phyloP scores from a whole-genome alignment of 2,797 vertebrate species.

The Cyprinodon diabolis region DNA sequence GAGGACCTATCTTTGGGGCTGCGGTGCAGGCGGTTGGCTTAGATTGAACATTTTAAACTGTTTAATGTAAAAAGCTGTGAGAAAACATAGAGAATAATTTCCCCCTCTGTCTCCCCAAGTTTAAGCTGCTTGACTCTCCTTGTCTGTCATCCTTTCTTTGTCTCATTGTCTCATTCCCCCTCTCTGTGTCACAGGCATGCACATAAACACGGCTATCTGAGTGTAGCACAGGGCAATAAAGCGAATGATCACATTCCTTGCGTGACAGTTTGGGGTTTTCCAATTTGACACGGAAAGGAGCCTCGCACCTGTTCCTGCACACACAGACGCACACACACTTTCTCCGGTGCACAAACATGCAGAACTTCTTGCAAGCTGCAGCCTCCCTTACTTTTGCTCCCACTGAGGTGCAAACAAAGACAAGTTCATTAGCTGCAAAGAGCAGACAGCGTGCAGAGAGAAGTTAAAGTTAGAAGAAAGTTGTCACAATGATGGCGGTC shows the following conservation, averaged over 20 bases:
- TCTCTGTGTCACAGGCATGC: slow-evolving; percentile 12
- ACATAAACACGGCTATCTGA: slow-evolving; percentile 54
- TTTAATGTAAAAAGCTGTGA: slow-evolving; percentile 27
- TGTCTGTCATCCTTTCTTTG: slow-evolving; percentile 3
- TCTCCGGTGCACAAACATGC: slow-evolving; percentile 19
- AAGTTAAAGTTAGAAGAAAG: slow-evolving; percentile 10
- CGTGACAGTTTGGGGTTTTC: slow-evolving; percentile 83
- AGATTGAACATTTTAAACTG: background rate
- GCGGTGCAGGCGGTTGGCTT: background rate
- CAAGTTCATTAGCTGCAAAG: background rate
- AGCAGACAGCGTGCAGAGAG: background rate
- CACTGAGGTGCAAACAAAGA: slow-evolving; percentile 20
- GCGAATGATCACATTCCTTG: slow-evolving; percentile 81
- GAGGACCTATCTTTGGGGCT: no score
- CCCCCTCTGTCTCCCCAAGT: slow-evolving; percentile 11
- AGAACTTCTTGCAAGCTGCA: background rate
- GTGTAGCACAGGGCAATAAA: slow-evolving; percentile 78
- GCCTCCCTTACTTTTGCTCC: slow-evolving; percentile 11
- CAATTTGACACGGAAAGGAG: slow-evolving; percentile 82
- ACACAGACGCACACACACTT: slow-evolving; percentile 14
- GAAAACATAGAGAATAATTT: slow-evolving; percentile 13
- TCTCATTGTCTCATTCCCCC: slow-evolving; percentile 5
- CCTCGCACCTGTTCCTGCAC: slow-evolving; percentile 78
- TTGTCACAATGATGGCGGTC: slow-evolving; percentile 2
- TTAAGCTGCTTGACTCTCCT: slow-evolving; percentile 5